These are phyloP conservation scores for Drosophila aff. DNA, from an alignment of 1,140 invertebrate genomes.

Conservation along the genomic window DNA sequence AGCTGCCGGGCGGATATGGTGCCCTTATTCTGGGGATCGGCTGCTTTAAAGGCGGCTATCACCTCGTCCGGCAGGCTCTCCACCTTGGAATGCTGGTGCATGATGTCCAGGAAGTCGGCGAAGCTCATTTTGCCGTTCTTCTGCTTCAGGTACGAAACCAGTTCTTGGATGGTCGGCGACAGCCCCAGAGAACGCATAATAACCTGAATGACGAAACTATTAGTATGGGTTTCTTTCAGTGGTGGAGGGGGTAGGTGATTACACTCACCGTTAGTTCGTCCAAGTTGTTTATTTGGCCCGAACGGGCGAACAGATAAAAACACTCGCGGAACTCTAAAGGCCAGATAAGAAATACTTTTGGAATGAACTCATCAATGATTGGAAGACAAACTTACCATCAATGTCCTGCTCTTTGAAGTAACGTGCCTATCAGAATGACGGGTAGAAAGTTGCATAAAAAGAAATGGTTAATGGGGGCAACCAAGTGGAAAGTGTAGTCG, in stretches of 20 bases:
- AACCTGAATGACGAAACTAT: conserved; percentile 38
- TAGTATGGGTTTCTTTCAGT: not conserved
- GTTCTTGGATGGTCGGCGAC: conserved; percentile 96
- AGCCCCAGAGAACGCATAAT: conserved; percentile 96
- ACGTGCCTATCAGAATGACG: conserved; percentile 87
- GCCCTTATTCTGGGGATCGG: conserved; percentile 91
- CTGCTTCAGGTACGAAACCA: conserved; percentile 93
- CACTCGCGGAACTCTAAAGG: conserved; percentile 95
- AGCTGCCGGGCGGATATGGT: conserved; percentile 93
- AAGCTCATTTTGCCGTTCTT: conserved; percentile 97
- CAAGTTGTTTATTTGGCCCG: conserved; percentile 93
- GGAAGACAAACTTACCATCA: conserved; percentile 88
- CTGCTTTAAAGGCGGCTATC: conserved; percentile 94
- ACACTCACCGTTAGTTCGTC: conserved; percentile 94
- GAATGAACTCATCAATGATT: conserved; percentile 56
- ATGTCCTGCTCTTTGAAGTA: conserved; percentile 94
- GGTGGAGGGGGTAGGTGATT: not conserved
- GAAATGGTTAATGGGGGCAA: conserved; percentile 46
- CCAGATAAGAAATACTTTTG: conserved; percentile 49
- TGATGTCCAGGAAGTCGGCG: conserved; percentile 97
- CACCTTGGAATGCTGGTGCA: conserved; percentile 95
- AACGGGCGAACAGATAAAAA: conserved; percentile 96
- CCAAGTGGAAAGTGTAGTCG: conserved; percentile 57
- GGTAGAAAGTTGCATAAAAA: conserved; percentile 47
- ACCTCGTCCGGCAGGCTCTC: conserved; percentile 96